phyloP scores from a whole-genome alignment of 2,888 invertebrate species.

The Netelia virgata region DNA sequence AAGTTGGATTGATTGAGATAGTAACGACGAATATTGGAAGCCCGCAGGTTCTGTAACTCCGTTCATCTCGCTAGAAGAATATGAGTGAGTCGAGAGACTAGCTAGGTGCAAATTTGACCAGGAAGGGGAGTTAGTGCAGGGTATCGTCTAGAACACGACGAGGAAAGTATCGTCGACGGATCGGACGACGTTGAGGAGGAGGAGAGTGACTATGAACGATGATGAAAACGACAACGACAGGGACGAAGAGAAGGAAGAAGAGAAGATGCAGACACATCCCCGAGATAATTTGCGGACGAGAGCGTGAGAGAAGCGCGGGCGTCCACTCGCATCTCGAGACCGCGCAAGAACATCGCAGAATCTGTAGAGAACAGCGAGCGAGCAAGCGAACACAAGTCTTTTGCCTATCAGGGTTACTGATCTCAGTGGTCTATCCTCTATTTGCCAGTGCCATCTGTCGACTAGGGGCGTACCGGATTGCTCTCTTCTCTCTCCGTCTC shows the following conservation, averaged over 20 bases:
- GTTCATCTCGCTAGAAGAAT: no score
- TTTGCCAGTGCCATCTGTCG: constrained; percentile 81
- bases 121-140: no score
- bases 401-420: constrained; percentile 81
- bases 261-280: constrained; percentile 18
- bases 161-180: background rate
- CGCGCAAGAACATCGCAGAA: constrained; percentile 33
- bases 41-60: no score
- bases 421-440: constrained; percentile 77
- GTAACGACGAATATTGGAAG: no score
- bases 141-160: background rate
- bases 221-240: background rate
- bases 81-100: no score
- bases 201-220: background rate
- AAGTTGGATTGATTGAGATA: no score
- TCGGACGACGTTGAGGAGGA: background rate
- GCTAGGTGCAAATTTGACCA: no score
- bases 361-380: background rate
- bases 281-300: constrained; percentile 26
- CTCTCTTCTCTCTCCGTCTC: constrained; percentile 28
- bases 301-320: constrained; percentile 49
- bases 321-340: constrained; percentile 26
- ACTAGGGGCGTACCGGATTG: constrained; percentile 62
- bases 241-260: constrained; percentile 5
- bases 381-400: constrained; percentile 72